Evolutionary conservation across 2,888 invertebrate species (phyloP), one percentile per base, ranked within the genome.

Genomic region (Nomada lathburiana): DNA sequence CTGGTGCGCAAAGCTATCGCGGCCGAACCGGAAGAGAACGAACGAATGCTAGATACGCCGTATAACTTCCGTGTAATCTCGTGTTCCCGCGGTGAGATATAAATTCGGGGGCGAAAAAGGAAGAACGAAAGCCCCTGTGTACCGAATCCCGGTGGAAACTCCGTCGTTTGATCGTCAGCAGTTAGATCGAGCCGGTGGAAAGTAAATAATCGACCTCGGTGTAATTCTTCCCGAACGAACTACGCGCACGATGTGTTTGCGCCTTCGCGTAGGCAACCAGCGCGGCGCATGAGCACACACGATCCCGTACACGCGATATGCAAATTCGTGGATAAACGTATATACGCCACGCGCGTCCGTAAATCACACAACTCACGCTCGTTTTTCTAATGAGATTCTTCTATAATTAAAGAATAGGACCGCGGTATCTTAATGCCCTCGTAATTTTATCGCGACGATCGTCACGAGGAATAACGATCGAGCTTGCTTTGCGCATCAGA

Each of bases 271-370:
- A 63, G 68, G 75, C 77, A 69, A 77, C 79, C 68, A 52, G n/a
- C 69, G 53, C 10, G 55, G n/a, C 72, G 23, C 29, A 7, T 73
- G 65, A 16, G 78, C 47, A 59, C 68, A 67, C 57, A 65, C 36
- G 63, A 60, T 59, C 26, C 7, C 36, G 59, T 68, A 82, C 92
- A 92, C 89, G 92, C 92, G 88, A 92, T 91, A 92, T 91, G 91
- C 90, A 91, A 92, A 92, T 91, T 83, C 83, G 63, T 68, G 75
- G 88, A 89, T 84, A 89, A 92, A 83, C 86, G 85, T 10, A 83
- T 36, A 36, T 36, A 7, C 7, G 85, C 82, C 84, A 71, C 26
- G 77, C 59, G 62, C 70, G 75, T 83, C 67, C 80, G 86, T 90
- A 91, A 91, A 90, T 91, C 89, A 88, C 86, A 72, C 79, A 70